A percentile compares a stretch with the other conserved stretches of the same genome.
Evolutionary conservation across 2,888 invertebrate species (phyloP).

Genomic region (Drosophila limbata): DNA sequence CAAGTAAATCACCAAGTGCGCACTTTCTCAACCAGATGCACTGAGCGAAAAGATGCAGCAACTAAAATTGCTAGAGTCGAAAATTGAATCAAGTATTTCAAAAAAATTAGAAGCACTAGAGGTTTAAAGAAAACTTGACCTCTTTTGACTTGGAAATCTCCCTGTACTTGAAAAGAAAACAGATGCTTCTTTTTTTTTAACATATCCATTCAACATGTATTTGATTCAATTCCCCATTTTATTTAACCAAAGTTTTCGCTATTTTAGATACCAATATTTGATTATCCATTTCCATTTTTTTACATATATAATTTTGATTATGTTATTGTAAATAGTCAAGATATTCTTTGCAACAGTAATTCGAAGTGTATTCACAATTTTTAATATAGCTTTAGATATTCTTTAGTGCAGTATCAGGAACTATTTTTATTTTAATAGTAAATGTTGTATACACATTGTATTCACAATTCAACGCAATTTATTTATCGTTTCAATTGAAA

Average conservation of each 20-base stretch:
- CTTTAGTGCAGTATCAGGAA: no score
- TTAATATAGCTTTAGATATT: no score
- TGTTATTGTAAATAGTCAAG: no score
- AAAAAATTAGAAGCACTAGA: neutral
- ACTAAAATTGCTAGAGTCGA: neutral
- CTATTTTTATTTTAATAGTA: neutral
- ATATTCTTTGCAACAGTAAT: no score
- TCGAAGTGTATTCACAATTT: no score
- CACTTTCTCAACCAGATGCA: constrained; percentile 43
- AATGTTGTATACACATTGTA: neutral
- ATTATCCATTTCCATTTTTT: no score
- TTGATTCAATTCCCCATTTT: no score
- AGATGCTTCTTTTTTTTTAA: no score
- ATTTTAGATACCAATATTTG: no score
- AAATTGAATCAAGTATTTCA: neutral
- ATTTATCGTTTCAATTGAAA: neutral
- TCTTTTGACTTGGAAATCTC: neutral
- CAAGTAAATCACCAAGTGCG: constrained; percentile 43
- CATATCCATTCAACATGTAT: no score
- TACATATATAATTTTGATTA: no score
- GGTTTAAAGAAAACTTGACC: neutral
- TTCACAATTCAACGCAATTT: neutral
- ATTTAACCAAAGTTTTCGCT: no score
- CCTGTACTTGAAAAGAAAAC: neutral
- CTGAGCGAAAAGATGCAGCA: constrained; percentile 1